phyloP scores from a whole-genome alignment of 2,113 vertebrate species.

The Nansenia antarctica region DNA sequence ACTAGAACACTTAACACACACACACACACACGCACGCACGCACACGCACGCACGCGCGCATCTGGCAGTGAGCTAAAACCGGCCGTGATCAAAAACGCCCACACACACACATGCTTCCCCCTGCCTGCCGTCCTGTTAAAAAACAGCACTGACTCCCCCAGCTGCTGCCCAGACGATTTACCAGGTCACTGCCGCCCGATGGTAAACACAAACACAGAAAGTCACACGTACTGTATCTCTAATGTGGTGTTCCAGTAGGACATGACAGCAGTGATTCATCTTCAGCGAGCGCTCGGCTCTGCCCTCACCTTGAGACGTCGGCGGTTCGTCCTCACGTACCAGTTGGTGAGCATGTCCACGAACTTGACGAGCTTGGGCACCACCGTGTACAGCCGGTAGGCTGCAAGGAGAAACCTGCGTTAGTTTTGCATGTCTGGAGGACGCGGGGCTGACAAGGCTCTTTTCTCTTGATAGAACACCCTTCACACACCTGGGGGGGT shows the following conservation, averaged over 20 bases:
- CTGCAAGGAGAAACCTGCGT: not conserved
- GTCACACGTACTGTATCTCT: not conserved
- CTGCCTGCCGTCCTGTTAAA: not conserved
- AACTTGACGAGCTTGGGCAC: slow-evolving; percentile 96
- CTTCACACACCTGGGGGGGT: no score
- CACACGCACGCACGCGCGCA: not conserved
- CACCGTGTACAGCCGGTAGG: slow-evolving; percentile 84
- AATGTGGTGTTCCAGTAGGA: not conserved
- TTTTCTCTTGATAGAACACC: not conserved
- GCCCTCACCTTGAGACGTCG: slow-evolving; percentile 89
- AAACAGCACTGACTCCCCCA: no score
- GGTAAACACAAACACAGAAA: no score
- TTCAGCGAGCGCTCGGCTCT: not conserved
- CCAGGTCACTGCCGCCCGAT: not conserved
- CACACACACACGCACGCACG: slow-evolving; percentile 20
- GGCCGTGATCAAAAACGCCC: no score
- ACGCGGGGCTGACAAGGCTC: not conserved
- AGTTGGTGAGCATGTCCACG: slow-evolving; percentile 96
- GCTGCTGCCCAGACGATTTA: not conserved
- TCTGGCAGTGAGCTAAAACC: not conserved
- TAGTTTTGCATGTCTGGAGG: not conserved
- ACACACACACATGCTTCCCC: not conserved
- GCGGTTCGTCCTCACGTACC: slow-evolving; percentile 97
- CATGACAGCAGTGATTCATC: no score
- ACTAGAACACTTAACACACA: not conserved